Evolutionary conservation across 2,797 vertebrate genomes (phyloP).

Genomic region (Salmo trutta): DNA sequence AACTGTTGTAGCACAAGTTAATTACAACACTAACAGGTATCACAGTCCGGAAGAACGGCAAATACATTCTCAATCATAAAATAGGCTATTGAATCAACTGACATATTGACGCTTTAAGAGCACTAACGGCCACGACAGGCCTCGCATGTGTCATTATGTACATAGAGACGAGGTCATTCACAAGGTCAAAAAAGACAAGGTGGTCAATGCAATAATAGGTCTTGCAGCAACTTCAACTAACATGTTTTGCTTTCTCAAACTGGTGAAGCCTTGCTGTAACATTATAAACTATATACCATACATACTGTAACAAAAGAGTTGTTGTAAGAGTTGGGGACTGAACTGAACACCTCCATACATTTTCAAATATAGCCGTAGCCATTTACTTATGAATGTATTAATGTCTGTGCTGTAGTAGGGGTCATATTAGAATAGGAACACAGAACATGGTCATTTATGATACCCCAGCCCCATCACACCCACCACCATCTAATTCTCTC

Average conservation of each 20-base stretch:
- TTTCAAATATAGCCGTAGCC: neutral
- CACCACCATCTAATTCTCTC: slow-evolving; percentile 15
- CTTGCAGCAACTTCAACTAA: neutral
- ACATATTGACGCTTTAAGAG: neutral
- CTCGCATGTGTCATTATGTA: neutral
- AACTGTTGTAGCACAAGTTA: neutral
- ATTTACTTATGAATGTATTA: neutral
- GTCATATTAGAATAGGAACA: neutral
- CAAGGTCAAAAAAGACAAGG: neutral
- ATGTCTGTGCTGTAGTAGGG: neutral
- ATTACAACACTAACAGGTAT: too few relatives aligned
- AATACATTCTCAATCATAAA: neutral
- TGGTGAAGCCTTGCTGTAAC: neutral
- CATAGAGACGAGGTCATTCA: neutral
- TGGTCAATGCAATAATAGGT: neutral
- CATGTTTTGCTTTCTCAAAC: neutral
- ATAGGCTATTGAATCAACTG: neutral
- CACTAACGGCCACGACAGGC: neutral
- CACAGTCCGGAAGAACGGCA: neutral
- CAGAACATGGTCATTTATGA: neutral
- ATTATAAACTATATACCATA: neutral
- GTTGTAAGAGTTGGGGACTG: neutral
- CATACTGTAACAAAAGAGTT: neutral
- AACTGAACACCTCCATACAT: neutral
- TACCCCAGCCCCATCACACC: neutral